Evolutionary conservation across 2,113 vertebrate species (phyloP), one percentile per base, ranked within the genome.

Genomic region (Forbesichthys agassizii): DNA sequence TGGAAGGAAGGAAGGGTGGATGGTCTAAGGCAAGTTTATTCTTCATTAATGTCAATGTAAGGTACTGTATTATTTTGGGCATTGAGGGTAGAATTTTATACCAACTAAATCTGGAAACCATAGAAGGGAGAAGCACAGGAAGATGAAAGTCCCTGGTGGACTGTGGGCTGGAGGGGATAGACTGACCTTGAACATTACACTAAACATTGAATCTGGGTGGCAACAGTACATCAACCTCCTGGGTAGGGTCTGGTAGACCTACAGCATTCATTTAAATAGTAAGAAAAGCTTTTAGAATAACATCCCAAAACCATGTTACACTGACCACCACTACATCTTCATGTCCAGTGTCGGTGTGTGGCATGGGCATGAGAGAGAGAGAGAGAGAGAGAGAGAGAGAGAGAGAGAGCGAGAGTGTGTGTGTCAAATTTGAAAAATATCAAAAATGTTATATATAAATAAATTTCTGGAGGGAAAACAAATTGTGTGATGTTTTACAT

Each of bases 401-500:
- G 33, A 58, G 18, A 27, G 56, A 58, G 56, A 14, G 56, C 0
- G 0, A 20, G 46, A 0, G 42, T 42, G 3, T 42, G 27, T 27
- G 27, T 27, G 27, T 27, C 27, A 27, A 27, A 27, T 2, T 2
- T 27, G 12, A 49, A 12, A 49, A 49, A 12, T 3, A 49, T 10
- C 1, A 1, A 49, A 49, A 3, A 12, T 10, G 3, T 11, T 0
- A 9, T 14, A 52, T 8, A 52, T 3, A 20, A 11, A 12, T 8
- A 54, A 66, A 49, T 63, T 27, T 42, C 27, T 62, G 12, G 10
- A 3, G 47, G 42, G 46, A 27, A 70, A 42, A 59, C 61, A 48
- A 33, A 46, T 27, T n/a, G 0, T 12, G 9, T 46, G 1, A 67
- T 71, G 54, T 66, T 83, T 77, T 81, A 48, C 66, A 77, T 59